phyloP scores from a whole-genome alignment of 2,797 vertebrate species.

The Sebastes cheni region DNA sequence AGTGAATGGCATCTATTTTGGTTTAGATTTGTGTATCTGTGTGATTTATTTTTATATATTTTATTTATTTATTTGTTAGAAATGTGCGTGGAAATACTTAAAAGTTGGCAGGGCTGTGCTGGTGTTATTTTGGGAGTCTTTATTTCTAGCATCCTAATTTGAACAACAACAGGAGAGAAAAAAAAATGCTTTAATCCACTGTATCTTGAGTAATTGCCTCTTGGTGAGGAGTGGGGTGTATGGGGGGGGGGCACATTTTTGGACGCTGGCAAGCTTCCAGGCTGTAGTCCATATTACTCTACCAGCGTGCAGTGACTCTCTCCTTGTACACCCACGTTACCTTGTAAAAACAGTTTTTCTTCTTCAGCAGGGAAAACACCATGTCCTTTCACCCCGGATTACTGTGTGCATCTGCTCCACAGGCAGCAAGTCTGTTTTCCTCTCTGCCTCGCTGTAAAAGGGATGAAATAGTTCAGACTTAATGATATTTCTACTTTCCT shows the following conservation, averaged over 20 bases:
- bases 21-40: constrained; percentile 26
- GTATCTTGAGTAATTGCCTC: constrained; percentile 71
- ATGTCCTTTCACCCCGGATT: constrained; percentile 75
- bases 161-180: constrained; percentile 35
- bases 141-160: constrained; percentile 71
- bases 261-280: constrained; percentile 67
- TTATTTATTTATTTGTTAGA: constrained; percentile 6
- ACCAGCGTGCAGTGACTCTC: constrained; percentile 62
- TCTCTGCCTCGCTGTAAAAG: constrained; percentile 42
- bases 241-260: constrained; percentile 20
- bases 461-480: constrained; percentile 69
- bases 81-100: constrained; percentile 47
- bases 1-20: constrained; percentile 35
- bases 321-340: constrained; percentile 75
- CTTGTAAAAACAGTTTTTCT: constrained; percentile 76
- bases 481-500: constrained; percentile 68
- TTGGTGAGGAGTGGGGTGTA: neutral
- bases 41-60: constrained; percentile 25
- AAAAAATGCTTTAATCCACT: constrained; percentile 63
- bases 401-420: constrained; percentile 73
- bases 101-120: constrained; percentile 46
- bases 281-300: constrained; percentile 61
- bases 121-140: constrained; percentile 60
- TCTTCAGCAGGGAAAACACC: constrained; percentile 68
- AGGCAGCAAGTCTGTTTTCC: constrained; percentile 63